Evolutionary conservation across 2,797 vertebrate species (phyloP).

Genomic region (Clamator glandarius): DNA sequence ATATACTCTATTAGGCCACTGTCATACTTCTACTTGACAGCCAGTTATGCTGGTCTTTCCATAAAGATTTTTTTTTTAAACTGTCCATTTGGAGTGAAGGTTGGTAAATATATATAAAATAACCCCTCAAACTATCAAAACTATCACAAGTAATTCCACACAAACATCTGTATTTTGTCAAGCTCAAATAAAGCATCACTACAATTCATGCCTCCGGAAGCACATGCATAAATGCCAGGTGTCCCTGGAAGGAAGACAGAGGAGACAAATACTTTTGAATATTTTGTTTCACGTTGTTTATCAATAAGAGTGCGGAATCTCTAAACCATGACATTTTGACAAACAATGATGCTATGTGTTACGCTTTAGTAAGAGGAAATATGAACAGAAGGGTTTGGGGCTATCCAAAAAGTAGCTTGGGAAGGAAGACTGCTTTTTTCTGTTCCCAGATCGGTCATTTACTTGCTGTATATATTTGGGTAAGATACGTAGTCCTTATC

Average conservation of each 20-base stretch:
- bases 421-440: slow-evolving; percentile 22
- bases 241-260: background rate
- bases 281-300: background rate
- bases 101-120: background rate
- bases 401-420: slow-evolving; percentile 9
- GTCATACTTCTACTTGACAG: background rate
- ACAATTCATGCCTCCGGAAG: background rate
- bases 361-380: slow-evolving; percentile 6
- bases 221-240: background rate
- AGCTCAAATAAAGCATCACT: background rate
- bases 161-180: background rate
- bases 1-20: background rate
- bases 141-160: background rate
- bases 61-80: background rate
- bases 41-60: background rate
- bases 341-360: slow-evolving; percentile 47
- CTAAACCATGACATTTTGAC: slow-evolving; percentile 36
- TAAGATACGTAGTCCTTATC: slow-evolving; percentile 59
- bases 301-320: slow-evolving; percentile 14
- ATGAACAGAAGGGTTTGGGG: slow-evolving; percentile 10
- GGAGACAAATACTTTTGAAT: background rate
- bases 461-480: slow-evolving; percentile 58
- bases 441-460: slow-evolving; percentile 47
- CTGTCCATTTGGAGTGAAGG: background rate
- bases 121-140: background rate